Conservation (phyloP, 1,140 invertebrate species). For the Drosophila sproati region DNA sequence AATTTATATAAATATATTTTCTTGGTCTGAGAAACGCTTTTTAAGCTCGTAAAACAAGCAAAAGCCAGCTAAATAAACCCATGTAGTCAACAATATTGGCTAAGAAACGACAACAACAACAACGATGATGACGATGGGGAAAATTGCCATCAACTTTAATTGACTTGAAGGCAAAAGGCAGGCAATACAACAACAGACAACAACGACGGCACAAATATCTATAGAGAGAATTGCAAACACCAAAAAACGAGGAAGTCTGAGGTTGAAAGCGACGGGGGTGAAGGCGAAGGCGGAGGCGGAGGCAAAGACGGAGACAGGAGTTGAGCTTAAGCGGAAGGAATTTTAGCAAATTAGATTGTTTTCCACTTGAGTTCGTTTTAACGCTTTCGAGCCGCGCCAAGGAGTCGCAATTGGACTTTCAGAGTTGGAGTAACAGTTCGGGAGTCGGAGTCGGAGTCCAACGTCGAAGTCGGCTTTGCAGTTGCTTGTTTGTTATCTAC, state of each 20-base stretch:
- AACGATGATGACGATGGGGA: constrained; percentile 34
- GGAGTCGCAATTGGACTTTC: constrained; percentile 23
- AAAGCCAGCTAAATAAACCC: constrained; percentile 65
- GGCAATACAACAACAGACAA: constrained; percentile 28
- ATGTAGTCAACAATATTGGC: constrained; percentile 69
- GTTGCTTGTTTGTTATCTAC: constrained; percentile 13
- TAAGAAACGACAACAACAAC: constrained; percentile 45
- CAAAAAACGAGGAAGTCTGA: not conserved
- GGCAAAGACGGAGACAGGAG: constrained; percentile 6
- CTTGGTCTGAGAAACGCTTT: constrained; percentile 37
- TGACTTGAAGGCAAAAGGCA: constrained; percentile 72
- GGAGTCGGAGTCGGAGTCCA: constrained; percentile 4
- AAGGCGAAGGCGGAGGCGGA: not conserved
- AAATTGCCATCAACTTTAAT: constrained; percentile 82
- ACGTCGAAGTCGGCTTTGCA: not conserved
- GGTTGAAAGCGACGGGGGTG: not conserved
- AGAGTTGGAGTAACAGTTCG: not conserved
- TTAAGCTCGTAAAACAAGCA: constrained; percentile 69
- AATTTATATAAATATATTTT: constrained; percentile 64
- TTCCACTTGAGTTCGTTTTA: constrained; percentile 84
- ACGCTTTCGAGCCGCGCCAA: constrained; percentile 59
- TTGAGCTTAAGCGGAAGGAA: constrained; percentile 68
- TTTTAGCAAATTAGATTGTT: constrained; percentile 84
- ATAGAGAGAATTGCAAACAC: constrained; percentile 26
- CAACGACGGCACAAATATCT: constrained; percentile 34